These are phyloP conservation scores for Gnathonemus longibarbis DNA, from an alignment of 2,113 vertebrate species.

Conservation along the genomic window DNA sequence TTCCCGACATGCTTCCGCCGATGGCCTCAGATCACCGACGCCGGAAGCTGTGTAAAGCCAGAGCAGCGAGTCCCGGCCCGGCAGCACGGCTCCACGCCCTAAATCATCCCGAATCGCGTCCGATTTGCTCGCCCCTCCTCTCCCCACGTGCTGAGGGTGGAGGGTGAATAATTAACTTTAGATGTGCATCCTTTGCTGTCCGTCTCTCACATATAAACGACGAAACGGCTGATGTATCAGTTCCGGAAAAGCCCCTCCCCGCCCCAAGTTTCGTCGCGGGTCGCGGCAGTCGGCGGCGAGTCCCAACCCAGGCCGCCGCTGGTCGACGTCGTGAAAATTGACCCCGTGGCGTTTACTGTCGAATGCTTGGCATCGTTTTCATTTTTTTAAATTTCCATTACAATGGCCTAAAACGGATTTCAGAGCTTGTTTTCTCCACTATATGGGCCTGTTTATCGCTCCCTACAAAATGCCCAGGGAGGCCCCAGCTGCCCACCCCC, in stretches of 20 bases:
- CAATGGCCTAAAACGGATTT: constrained; percentile 24
- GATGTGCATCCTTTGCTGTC: constrained; percentile 40
- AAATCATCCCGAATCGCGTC: constrained; percentile 40
- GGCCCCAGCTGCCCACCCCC: constrained; percentile 17
- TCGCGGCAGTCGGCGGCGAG: background rate
- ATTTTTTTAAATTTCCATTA: constrained; percentile 31
- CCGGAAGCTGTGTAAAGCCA: constrained; percentile 41
- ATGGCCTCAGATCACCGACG: constrained; percentile 52
- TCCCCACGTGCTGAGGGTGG: constrained; percentile 24
- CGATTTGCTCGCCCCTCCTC: background rate
- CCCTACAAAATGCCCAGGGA: constrained; percentile 27
- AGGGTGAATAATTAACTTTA: constrained; percentile 48
- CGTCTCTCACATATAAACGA: background rate
- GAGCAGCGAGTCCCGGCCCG: constrained; percentile 42
- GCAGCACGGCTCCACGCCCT: constrained; percentile 28
- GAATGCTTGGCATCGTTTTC: constrained; percentile 36
- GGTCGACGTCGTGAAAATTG: constrained; percentile 30
- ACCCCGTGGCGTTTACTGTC: constrained; percentile 42
- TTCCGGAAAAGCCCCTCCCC: background rate
- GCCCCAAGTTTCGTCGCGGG: background rate
- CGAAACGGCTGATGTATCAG: background rate
- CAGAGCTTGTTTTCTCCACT: constrained; percentile 34
- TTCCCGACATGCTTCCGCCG: constrained; percentile 40
- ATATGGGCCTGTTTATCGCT: constrained; percentile 39
- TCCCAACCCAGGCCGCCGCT: background rate